A percentile compares a stretch with the other conserved stretches of the same genome.
These are phyloP conservation scores for Sebastes umbrosus DNA, from an alignment of 2,797 vertebrate species.

Conservation along the genomic window DNA sequence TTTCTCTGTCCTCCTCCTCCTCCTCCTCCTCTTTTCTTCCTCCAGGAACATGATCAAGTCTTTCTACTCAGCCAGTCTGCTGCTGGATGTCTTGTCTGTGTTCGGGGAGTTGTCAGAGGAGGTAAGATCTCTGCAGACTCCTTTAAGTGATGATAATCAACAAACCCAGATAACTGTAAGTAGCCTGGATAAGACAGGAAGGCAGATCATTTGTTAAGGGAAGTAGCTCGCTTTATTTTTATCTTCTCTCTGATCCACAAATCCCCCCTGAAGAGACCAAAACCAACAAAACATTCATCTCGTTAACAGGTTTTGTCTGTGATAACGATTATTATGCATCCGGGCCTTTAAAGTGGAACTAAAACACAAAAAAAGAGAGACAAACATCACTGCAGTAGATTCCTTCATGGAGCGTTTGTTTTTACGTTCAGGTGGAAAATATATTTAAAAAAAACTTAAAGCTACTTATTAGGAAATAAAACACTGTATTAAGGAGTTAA, in stretches of 20 bases:
- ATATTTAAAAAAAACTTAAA: background rate
- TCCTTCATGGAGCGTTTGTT: too few relatives aligned
- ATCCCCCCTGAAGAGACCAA: background rate
- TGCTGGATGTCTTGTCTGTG: slow-evolving; percentile 92
- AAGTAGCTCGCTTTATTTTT: background rate
- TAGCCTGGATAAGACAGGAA: background rate
- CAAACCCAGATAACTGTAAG: background rate
- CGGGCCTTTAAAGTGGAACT: background rate
- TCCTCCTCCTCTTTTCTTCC: background rate
- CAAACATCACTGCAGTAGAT: too few relatives aligned
- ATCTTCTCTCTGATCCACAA: background rate
- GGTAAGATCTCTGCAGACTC: slow-evolving; percentile 71
- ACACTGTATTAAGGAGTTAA: background rate
- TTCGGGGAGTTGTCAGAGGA: slow-evolving; percentile 96
- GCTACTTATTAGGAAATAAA: background rate
- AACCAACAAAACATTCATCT: background rate
- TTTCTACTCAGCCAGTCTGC: slow-evolving; percentile 95
- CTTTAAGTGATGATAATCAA: background rate
- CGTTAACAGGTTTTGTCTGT: background rate
- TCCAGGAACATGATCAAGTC: slow-evolving; percentile 98
- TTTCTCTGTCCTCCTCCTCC: background rate
- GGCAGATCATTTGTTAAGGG: too few relatives aligned
- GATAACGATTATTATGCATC: background rate
- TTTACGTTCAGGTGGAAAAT: too few relatives aligned
- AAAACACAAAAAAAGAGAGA: too few relatives aligned